Base-by-base conservation (phyloP, 2,888 invertebrate species). In the Andricus quercusramuli region DNA sequence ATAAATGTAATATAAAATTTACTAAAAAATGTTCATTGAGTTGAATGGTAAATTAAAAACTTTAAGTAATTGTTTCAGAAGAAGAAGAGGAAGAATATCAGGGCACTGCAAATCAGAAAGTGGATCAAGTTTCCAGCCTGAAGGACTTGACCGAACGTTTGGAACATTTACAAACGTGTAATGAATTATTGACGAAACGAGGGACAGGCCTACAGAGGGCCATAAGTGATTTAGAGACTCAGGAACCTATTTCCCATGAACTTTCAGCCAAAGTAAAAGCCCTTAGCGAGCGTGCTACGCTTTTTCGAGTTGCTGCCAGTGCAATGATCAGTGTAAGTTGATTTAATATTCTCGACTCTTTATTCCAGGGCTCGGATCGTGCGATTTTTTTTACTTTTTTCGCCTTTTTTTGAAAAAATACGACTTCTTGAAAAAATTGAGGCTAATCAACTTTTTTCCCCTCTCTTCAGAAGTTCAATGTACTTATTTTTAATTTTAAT, bases 261-360 rank as follows among this genome's bases (percentile, higher is more conserved):
- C 93, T 95, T 70, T 95, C 96, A 17, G 95, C 96, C 83, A 97
- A 96, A 90, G 96, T 97, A 79, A 98, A 98, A 93, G 96, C 97
- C 87, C 97, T 98, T 80, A 97, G 97, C 82, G 99, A 99, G 93
- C 94, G 98, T 83, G 98, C 98, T 6, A 98, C 98, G 20, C 94
- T 99, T n/a, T 99, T 99, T 93, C 95, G 98, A 89, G 98, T 99
- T 92, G 97, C 99, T 29, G 98, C 98, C 84, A 98, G 97, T 93
- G 98, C 98, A 78, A 99, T 99, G 98, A 97, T 99, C 90, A 98
- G 97, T 93, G 99, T 97, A 93, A 95, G 82, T 80, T 77, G 44
- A 79, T 74, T 68, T 56, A 20, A 44, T 56, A 67, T 22, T 78
- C 51, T 78, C 11, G 68, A 62, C 67, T 68, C 78, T 79, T 82